Conservation (phyloP, 2,113 vertebrate genomes). For the Onychostruthus taczanowskii region DNA sequence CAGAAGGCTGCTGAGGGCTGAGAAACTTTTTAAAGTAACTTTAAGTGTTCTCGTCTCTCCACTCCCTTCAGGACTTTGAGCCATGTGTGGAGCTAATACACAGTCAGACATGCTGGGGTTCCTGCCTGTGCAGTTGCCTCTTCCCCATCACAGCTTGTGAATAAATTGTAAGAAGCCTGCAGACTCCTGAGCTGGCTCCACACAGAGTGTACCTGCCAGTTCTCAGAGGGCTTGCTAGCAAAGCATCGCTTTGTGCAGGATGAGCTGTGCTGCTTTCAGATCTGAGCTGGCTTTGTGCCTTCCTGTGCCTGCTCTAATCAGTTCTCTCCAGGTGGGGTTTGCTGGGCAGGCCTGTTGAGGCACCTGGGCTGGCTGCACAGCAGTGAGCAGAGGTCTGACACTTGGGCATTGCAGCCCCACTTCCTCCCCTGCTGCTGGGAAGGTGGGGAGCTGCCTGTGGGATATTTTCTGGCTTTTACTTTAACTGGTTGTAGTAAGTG, state of each 20-base stretch:
- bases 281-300: background rate
- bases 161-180: background rate
- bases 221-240: background rate
- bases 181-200: background rate
- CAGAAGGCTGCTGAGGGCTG: background rate
- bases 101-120: background rate
- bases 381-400: background rate
- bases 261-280: background rate
- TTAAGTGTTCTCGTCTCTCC: background rate
- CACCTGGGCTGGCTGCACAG: background rate
- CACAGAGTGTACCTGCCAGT: background rate
- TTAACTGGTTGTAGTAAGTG: background rate
- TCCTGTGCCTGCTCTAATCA: background rate
- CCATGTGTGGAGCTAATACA: background rate
- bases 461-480: background rate
- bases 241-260: background rate
- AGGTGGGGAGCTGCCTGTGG: background rate
- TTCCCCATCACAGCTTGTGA: background rate
- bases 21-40: background rate
- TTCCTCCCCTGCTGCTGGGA: background rate
- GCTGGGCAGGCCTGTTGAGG: background rate
- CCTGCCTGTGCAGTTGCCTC: background rate
- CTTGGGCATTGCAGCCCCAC: background rate
- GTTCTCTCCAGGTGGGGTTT: background rate
- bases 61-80: background rate